Evolutionary conservation across 2,797 vertebrate genomes (phyloP).

Genomic region (Otolemur crassicaudatus): DNA sequence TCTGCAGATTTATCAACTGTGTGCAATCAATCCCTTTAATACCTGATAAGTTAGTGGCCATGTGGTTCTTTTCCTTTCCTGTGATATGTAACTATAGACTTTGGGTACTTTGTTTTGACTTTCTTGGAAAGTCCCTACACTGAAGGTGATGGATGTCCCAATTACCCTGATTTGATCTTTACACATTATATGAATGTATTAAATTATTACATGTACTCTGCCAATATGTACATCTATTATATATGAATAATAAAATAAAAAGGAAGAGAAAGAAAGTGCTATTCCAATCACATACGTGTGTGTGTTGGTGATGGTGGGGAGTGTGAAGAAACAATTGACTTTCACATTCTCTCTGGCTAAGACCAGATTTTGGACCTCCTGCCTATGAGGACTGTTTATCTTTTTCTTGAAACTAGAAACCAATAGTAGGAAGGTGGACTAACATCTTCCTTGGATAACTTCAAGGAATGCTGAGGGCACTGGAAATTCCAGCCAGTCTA

Average conservation of each 20-base stretch:
- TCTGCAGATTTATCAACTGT: background rate
- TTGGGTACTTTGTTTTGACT: background rate
- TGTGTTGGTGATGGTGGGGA: background rate
- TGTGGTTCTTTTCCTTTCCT: background rate
- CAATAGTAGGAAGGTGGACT: background rate
- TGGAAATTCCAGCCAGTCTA: background rate
- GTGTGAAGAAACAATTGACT: background rate
- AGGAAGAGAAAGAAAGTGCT: background rate
- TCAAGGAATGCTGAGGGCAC: background rate
- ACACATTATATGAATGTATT: background rate
- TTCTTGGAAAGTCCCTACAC: background rate
- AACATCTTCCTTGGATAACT: background rate
- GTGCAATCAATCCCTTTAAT: background rate
- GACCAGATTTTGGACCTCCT: slow-evolving; percentile 9
- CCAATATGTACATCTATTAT: background rate
- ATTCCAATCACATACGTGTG: background rate
- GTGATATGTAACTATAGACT: background rate
- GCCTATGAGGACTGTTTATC: background rate
- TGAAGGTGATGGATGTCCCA: background rate
- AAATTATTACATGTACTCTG: background rate
- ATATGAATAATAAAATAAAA: background rate
- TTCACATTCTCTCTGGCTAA: slow-evolving; percentile 1
- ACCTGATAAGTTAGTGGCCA: background rate
- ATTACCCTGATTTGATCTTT: background rate
- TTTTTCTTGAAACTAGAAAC: slow-evolving; percentile 16